Percentiles rank a stretch among this genome's conserved stretches.
Evolutionary conservation across 2,888 invertebrate genomes (phyloP).

Genomic region (Oscheius onirici): DNA sequence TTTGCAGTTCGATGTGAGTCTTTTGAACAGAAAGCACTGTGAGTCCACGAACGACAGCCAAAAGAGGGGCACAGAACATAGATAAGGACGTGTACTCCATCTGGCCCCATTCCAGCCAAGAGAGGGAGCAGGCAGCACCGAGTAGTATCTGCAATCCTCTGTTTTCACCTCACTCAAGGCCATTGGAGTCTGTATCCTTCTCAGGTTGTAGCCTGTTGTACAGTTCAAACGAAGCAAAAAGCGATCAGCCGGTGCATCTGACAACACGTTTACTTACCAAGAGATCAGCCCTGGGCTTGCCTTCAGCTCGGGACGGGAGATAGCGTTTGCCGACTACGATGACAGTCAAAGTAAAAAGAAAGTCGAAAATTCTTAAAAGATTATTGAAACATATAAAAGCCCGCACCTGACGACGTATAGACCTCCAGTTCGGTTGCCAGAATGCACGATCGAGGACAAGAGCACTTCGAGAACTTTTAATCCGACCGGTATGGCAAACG

Average conservation of each 20-base stretch:
- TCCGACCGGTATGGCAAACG: slow-evolving; percentile 47
- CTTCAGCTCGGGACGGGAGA: slow-evolving; percentile 11
- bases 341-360: slow-evolving; percentile 47
- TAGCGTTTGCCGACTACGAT: slow-evolving; percentile 24
- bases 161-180: too few relatives aligned
- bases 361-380: slow-evolving; percentile 39
- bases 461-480: slow-evolving; percentile 56
- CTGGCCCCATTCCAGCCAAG: slow-evolving; percentile 69
- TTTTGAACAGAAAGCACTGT: slow-evolving; percentile 48
- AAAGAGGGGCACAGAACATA: slow-evolving; percentile 55
- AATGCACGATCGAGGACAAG: slow-evolving; percentile 58
- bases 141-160: slow-evolving; percentile 58
- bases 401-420: slow-evolving; percentile 62
- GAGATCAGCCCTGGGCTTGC: slow-evolving; percentile 27
- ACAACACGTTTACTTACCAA: too few relatives aligned
- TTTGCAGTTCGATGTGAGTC: slow-evolving; percentile 29
- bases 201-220: too few relatives aligned
- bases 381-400: neutral
- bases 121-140: slow-evolving; percentile 60
- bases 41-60: slow-evolving; percentile 56
- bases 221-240: too few relatives aligned
- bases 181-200: too few relatives aligned
- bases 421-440: slow-evolving; percentile 65
- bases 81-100: slow-evolving; percentile 63
- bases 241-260: too few relatives aligned